Evolutionary conservation across 1,140 invertebrate species (phyloP), one percentile per base, ranked within the genome.

Genomic region (Diachasmimorpha longicaudata): DNA sequence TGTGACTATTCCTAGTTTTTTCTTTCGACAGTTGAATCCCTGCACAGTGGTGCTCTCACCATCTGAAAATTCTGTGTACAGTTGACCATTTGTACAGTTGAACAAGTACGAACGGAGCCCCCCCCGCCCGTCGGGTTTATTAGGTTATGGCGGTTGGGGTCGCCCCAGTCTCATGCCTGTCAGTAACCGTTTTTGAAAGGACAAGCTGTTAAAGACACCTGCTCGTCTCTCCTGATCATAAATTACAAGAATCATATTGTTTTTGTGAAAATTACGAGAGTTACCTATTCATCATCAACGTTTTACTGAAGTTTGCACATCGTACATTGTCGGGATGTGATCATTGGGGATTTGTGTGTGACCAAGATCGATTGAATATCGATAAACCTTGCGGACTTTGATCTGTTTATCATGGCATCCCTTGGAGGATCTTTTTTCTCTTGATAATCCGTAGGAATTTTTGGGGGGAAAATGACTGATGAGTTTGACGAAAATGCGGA

Each of bases 401-500:
- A 14, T 63, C 21, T 63, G 58, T 63, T 23, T 25, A 25, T 63
- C 3, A 63, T 63, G 58, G 58, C 58, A 63, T 63, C 58, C 25
- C 58, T 11, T 14, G 1, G 19, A 19, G 23, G 14, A 63, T 63
- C 13, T 25, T 13, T 25, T 63, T 63, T 63, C 19, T 6, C 5
- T 63, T 63, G 58, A 63, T 6, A 63, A 63, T 63, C 55, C 23
- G 31, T 55, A 10, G 11, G 16, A 71, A 36, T 19, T 52, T 23
- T 14, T 23, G 55, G 39, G 19, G 39, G 6, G 6, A 74, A 76
- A 74, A 80, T 76, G 67, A 78, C 81, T 75, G 79, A 81, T 52
- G 82, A 86, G 37, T 83, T 81, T 31, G 82, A 83, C 70, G 76
- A 78, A 19, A 84, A 83, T 9, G 79, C 82, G 42, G 84, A 86